Conservation (phyloP, 2,113 vertebrate species). For the Gymnogyps californianus region DNA sequence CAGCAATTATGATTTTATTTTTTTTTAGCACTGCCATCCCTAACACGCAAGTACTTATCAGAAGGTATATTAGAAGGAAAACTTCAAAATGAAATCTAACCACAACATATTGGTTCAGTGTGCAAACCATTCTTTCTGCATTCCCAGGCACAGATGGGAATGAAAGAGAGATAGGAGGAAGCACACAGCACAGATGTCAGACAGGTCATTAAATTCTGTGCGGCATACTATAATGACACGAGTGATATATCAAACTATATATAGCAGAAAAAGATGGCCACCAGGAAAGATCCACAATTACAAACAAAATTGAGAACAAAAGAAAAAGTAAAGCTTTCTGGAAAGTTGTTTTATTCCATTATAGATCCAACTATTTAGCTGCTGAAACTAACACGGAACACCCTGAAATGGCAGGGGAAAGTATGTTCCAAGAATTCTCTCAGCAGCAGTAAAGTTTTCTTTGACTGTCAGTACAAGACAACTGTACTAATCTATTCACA, state of each 20-base stretch:
- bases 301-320: neutral
- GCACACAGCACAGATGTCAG: neutral
- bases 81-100: neutral
- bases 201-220: neutral
- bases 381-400: neutral
- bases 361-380: neutral
- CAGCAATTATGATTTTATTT: neutral
- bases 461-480: neutral
- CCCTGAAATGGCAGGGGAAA: neutral
- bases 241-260: neutral
- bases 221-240: neutral
- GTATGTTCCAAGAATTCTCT: neutral
- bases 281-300: neutral
- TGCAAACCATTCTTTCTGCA: neutral
- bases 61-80: neutral
- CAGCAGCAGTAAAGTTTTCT: neutral
- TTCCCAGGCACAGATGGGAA: neutral
- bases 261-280: neutral
- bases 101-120: neutral
- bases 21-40: neutral
- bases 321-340: neutral
- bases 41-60: neutral
- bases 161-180: neutral
- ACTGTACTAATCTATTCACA: constrained; percentile 10
- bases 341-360: neutral